A percentile compares a stretch with the other conserved stretches of the same genome.
Evolutionary conservation across 2,113 vertebrate species (phyloP).

Genomic region (Alosa alosa): DNA sequence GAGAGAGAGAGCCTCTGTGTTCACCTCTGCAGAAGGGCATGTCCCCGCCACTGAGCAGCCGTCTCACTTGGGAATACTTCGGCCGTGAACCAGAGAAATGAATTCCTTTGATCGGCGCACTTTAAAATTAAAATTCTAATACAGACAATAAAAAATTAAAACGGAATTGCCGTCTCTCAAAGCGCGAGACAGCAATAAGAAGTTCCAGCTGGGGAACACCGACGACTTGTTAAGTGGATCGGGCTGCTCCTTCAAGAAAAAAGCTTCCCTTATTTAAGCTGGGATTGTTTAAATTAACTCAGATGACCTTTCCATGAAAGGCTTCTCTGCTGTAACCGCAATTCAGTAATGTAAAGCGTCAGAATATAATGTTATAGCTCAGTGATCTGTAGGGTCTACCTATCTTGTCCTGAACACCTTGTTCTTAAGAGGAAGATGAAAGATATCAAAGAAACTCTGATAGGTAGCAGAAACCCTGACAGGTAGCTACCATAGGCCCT

Average conservation of each 20-base stretch:
- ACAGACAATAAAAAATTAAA: conserved; percentile 52
- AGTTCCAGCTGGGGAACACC: conserved; percentile 46
- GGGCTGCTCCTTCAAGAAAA: conserved; percentile 48
- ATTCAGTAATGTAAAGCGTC: not conserved
- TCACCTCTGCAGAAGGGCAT: conserved; percentile 51
- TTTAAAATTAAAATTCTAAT: conserved; percentile 67
- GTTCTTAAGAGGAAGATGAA: not conserved
- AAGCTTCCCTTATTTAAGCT: not conserved
- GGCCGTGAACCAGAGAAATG: conserved; percentile 58
- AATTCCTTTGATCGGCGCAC: conserved; percentile 61
- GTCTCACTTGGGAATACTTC: conserved; percentile 73
- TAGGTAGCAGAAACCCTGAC: not conserved
- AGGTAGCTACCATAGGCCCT: not conserved
- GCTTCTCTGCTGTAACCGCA: not conserved
- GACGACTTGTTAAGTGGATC: conserved; percentile 60
- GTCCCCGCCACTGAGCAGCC: conserved; percentile 57
- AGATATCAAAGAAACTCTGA: not conserved
- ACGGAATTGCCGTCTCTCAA: not conserved
- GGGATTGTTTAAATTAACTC: conserved; percentile 52
- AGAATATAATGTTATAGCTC: not conserved
- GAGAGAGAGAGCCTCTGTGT: not conserved
- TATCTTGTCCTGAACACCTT: not conserved
- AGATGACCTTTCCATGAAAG: conserved; percentile 57
- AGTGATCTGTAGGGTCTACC: not conserved
- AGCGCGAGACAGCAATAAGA: conserved; percentile 36